These are phyloP conservation scores for Oxyura jamaicensis DNA, from an alignment of 2,113 vertebrate species.

Conservation along the genomic window DNA sequence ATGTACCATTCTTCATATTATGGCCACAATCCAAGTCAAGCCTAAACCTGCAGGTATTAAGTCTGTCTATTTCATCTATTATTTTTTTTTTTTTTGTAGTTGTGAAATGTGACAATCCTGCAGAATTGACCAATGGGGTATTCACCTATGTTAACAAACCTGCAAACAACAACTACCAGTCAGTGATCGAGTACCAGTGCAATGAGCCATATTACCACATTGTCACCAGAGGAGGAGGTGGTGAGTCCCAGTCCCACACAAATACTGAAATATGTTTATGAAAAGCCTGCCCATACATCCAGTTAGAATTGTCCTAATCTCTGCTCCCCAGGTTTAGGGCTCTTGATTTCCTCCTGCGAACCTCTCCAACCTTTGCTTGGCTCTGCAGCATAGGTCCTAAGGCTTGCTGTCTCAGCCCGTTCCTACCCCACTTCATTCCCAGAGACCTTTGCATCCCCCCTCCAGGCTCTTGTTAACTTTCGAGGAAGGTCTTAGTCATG, in stretches of 20 bases:
- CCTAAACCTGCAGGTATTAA: background rate
- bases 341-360: background rate
- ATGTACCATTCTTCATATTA: background rate
- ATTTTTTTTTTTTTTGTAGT: slow-evolving; percentile 58
- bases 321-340: background rate
- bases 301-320: background rate
- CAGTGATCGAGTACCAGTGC: slow-evolving; percentile 72
- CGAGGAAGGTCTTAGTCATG: background rate
- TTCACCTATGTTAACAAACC: slow-evolving; percentile 41
- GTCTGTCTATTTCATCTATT: background rate
- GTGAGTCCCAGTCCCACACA: background rate
- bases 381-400: background rate
- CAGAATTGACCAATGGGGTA: slow-evolving; percentile 63
- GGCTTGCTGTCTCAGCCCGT: background rate
- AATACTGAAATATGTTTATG: background rate
- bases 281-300: background rate
- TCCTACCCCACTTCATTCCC: background rate
- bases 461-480: background rate
- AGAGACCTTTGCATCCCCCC: background rate
- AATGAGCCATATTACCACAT: slow-evolving; percentile 75
- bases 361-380: background rate
- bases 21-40: background rate
- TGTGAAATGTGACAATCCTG: slow-evolving; percentile 73
- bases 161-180: slow-evolving; percentile 63
- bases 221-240: background rate